Conservation (phyloP, 2,113 vertebrate genomes). For the Brachionichthys hirsutus region DNA sequence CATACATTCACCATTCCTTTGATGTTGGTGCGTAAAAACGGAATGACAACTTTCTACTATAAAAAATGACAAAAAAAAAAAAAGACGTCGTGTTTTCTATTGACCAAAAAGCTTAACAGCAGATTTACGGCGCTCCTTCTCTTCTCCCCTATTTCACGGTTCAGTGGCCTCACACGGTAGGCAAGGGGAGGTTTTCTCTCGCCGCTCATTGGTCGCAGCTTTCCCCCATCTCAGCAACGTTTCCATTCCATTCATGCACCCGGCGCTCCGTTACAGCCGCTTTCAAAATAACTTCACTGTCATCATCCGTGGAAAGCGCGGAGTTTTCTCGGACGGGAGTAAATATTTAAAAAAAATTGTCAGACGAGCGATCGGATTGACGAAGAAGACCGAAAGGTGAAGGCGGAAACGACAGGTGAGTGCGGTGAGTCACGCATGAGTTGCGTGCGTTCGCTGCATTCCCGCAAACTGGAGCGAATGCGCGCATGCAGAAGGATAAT, state of each 20-base stretch:
- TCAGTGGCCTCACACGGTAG: constrained; percentile 71
- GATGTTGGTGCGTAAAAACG: not conserved
- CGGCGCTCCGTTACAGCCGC: constrained; percentile 64
- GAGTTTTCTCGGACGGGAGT: constrained; percentile 63
- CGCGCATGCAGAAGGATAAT: constrained; percentile 9
- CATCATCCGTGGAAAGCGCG: constrained; percentile 62
- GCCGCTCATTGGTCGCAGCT: constrained; percentile 73
- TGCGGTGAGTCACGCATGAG: constrained; percentile 5
- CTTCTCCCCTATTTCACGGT: constrained; percentile 76
- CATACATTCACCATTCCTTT: not conserved
- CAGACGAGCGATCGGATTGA: constrained; percentile 52
- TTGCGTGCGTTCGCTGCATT: not conserved
- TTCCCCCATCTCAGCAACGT: constrained; percentile 59
- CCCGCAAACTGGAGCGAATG: constrained; percentile 1
- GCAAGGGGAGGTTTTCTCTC: constrained; percentile 73
- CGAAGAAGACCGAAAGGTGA: constrained; percentile 26
- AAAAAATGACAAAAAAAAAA: not conserved
- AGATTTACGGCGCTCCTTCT: constrained; percentile 70
- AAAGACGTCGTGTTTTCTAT: not conserved
- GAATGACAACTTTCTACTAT: not conserved
- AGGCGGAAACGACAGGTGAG: constrained; percentile 72
- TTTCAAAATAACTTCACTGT: constrained; percentile 75
- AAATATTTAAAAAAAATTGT: constrained; percentile 62
- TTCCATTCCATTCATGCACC: constrained; percentile 78
- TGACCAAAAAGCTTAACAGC: constrained; percentile 1